A percentile compares a stretch with the other conserved stretches of the same genome.
Evolutionary conservation across 2,888 invertebrate species (phyloP).

Genomic region (Zygothrica quintamaculata): DNA sequence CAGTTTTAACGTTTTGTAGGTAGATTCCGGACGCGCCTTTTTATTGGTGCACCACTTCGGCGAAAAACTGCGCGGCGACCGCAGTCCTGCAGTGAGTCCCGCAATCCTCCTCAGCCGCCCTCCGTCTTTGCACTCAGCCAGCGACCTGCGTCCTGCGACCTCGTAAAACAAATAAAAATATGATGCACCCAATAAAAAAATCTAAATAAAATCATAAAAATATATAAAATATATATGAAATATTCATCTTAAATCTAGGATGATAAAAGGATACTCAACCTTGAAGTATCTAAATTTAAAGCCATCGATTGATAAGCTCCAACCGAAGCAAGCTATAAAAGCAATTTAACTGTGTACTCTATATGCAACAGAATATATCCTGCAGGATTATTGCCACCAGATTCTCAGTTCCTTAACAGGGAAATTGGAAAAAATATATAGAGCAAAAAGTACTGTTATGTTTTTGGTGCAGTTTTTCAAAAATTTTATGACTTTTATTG

Average conservation of each 20-base stretch:
- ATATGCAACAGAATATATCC: too few relatives aligned
- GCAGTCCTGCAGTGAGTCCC: conserved; percentile 49
- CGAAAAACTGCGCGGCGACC: conserved; percentile 60
- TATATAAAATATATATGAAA: conserved; percentile 9
- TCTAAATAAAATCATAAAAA: neutral
- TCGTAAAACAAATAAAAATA: conserved; percentile 5
- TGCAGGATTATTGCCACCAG: too few relatives aligned
- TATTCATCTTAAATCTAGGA: neutral
- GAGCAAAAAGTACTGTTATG: conserved; percentile 4
- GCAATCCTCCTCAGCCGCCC: conserved; percentile 19
- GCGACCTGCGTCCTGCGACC: too few relatives aligned
- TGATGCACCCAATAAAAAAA: neutral
- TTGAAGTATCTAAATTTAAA: too few relatives aligned
- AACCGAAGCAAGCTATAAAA: too few relatives aligned
- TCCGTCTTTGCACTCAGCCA: too few relatives aligned
- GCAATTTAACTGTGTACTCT: too few relatives aligned
- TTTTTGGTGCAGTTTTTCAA: conserved; percentile 9
- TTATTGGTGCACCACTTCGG: conserved; percentile 76
- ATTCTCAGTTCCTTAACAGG: too few relatives aligned
- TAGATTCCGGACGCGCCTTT: conserved; percentile 61
- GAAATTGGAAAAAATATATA: neutral
- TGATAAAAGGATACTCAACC: too few relatives aligned
- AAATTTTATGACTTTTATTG: conserved; percentile 74
- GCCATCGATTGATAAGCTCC: too few relatives aligned
- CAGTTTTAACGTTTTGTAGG: conserved; percentile 34